These are phyloP conservation scores for Tubulanus polymorphus DNA, from an alignment of 2,888 invertebrate genomes.

Conservation along the genomic window DNA sequence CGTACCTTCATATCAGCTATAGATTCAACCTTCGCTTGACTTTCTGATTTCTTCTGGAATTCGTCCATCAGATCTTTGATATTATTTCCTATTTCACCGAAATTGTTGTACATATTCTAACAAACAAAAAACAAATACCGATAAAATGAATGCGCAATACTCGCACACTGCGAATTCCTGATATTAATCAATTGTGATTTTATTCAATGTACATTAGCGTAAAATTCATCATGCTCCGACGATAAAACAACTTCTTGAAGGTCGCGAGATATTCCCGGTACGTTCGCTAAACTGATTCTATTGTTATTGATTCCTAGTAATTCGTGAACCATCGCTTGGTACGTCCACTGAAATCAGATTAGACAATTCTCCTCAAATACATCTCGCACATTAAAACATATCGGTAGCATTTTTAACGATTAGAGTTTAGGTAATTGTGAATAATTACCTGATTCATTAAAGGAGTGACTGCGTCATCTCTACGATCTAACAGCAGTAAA, in stretches of 20 bases:
- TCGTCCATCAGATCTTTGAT: slow-evolving; percentile 97
- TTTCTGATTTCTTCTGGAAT: slow-evolving; percentile 91
- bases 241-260: slow-evolving; percentile 89
- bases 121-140: slow-evolving; percentile 5
- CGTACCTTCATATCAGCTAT: slow-evolving; percentile 92
- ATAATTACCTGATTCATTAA: slow-evolving; percentile 80
- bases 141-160: neutral
- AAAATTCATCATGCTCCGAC: slow-evolving; percentile 95
- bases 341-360: slow-evolving; percentile 78
- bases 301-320: slow-evolving; percentile 88
- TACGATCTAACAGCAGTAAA: slow-evolving; percentile 83
- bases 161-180: neutral
- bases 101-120: slow-evolving; percentile 90
- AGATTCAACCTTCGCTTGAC: slow-evolving; percentile 94
- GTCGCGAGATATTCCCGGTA: slow-evolving; percentile 82
- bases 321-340: slow-evolving; percentile 99
- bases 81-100: slow-evolving; percentile 96
- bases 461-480: slow-evolving; percentile 94
- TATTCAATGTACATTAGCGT: slow-evolving; percentile 67
- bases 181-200: neutral
- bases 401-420: neutral
- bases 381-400: neutral
- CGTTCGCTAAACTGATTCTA: slow-evolving; percentile 81
- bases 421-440: neutral
- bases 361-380: neutral